Evolutionary conservation across 2,113 vertebrate species (phyloP), one percentile per base, ranked within the genome.

Genomic region (Chunga burmeisteri): DNA sequence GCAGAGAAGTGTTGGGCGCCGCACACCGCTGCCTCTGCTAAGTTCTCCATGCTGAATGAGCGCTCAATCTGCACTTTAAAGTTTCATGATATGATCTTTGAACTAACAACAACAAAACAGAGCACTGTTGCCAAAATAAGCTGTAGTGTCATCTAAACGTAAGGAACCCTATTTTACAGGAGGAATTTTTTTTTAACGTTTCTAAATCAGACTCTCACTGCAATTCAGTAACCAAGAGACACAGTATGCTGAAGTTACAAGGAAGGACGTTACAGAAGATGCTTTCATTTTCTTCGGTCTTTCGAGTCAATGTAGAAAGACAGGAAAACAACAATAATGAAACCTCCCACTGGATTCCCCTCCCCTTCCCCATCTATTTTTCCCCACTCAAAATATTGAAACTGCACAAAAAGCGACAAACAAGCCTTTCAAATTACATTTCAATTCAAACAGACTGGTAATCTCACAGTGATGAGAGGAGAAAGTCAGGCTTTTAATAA

Each of bases 401-500:
- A 98, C 95, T 91, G 97, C 97, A 98, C 97, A 98, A 98, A 98
- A 98, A 97, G 95, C 85, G 62, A 97, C 95, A 88, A 97, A 97
- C 96, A 95, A 97, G 88, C 97, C 92, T 97, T 95, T 95, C 95
- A 89, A 97, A 96, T 97, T 96, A 98, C 98, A 97, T 95, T 94
- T 98, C 97, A 94, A 94, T 91, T 97, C 97, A 96, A 95, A 97
- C 95, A 98, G 97, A 97, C 96, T 50, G 93, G 96, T 97, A 95
- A 98, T 98, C 98, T 98, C 98, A 98, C 98, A 98, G 98, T 98
- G 98, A 98, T 98, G 98, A 98, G 97, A 98, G 97, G 95, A 98
- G 97, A 97, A 97, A 98, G 96, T 97, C 98, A 98, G 98, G 98
- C 97, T 97, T 98, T 98, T 98, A 98, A 98, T 98, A 98, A 98